Percentiles rank a stretch among this genome's conserved stretches.
Evolutionary conservation across 35 echinoderm and acorn worm genomes (phyloP).

Genomic region (Acanthaster planci): DNA sequence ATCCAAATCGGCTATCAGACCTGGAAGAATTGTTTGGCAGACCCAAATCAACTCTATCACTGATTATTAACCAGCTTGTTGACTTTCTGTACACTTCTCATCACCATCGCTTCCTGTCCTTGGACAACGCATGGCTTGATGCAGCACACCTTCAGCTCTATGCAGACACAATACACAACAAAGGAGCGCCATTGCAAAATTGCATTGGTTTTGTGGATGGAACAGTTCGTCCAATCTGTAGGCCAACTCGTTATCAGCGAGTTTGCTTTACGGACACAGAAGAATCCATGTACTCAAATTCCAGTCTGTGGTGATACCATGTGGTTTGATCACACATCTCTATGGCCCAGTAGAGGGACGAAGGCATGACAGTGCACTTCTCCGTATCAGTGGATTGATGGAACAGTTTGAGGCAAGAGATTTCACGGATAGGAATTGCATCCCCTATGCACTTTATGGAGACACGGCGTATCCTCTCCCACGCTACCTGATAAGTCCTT

Average conservation of each 20-base stretch:
- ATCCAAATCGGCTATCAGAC: neutral
- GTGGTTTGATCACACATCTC: conserved; percentile 17
- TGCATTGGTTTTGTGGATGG: conserved; percentile 17
- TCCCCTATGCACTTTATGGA: too few relatives aligned
- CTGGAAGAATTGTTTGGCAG: neutral
- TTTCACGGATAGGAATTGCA: too few relatives aligned
- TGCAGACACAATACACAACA: neutral
- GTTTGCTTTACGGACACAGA: conserved; percentile 23
- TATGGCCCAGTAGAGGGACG: neutral
- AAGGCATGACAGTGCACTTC: conserved; percentile 27
- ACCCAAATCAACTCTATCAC: neutral
- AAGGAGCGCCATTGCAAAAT: conserved; percentile 13
- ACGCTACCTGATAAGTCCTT: conserved; percentile 9
- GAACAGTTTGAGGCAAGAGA: conserved; percentile 3
- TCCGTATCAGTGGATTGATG: conserved; percentile 18
- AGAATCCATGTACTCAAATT: conserved; percentile 23
- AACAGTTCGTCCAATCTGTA: conserved; percentile 38
- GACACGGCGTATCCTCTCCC: conserved; percentile 59
- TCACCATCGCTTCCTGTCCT: neutral
- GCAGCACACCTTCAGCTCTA: neutral
- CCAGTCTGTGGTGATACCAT: conserved; percentile 13
- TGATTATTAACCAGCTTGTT: neutral
- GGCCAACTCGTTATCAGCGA: conserved; percentile 19
- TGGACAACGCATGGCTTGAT: neutral
- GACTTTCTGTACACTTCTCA: neutral